phyloP scores from a whole-genome alignment of 2,797 vertebrate species.

The Rhinophrynus dorsalis region DNA sequence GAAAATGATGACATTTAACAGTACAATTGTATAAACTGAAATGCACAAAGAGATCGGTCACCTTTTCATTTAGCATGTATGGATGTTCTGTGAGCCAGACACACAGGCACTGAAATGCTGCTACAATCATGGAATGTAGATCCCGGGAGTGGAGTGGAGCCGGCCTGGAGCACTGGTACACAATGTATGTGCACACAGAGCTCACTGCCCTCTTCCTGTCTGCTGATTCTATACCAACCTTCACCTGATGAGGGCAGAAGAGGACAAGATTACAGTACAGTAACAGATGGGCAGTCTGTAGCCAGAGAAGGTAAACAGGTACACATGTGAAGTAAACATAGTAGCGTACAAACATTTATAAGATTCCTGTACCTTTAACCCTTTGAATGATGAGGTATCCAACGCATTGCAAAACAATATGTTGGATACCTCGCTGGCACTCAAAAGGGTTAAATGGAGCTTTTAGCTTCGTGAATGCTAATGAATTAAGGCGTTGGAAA shows the following conservation, averaged over 20 bases:
- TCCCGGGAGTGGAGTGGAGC: conserved; percentile 89
- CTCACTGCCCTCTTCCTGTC: conserved; percentile 80
- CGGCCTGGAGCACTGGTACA: conserved; percentile 88
- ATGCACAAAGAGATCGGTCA: conserved; percentile 45
- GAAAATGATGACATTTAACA: too few relatives aligned
- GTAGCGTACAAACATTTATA: too few relatives aligned
- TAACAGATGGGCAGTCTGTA: too few relatives aligned
- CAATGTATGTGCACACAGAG: conserved; percentile 85
- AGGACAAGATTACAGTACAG: neutral
- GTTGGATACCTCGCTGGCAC: too few relatives aligned
- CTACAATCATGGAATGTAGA: conserved; percentile 93
- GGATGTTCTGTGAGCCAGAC: conserved; percentile 89
- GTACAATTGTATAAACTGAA: neutral
- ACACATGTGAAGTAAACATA: too few relatives aligned
- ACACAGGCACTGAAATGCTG: conserved; percentile 89
- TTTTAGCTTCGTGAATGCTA: too few relatives aligned
- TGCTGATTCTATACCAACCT: conserved; percentile 74
- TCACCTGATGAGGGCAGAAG: conserved; percentile 68
- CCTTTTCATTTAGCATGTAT: conserved; percentile 89
- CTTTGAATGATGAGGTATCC: too few relatives aligned
- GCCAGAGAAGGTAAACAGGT: too few relatives aligned
- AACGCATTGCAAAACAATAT: too few relatives aligned
- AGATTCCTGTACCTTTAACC: too few relatives aligned
- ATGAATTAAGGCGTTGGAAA: too few relatives aligned
- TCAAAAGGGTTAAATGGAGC: too few relatives aligned